phyloP scores from a whole-genome alignment of 1,140 invertebrate genomes.

The Tetramorium parvispinum region DNA sequence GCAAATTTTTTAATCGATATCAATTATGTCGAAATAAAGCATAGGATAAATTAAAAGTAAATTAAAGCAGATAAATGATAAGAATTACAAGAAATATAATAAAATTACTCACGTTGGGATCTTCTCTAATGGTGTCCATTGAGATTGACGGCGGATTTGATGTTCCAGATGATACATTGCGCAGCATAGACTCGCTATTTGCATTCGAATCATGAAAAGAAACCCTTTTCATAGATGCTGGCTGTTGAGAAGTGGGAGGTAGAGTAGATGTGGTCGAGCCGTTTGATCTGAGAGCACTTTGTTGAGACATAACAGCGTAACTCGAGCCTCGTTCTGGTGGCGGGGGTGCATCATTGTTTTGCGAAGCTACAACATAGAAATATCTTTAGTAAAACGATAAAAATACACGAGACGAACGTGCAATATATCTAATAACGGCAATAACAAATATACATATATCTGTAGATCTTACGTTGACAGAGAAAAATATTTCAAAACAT shows the following conservation, averaged over 20 bases:
- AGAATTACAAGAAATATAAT: not conserved
- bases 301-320: slow-evolving; percentile 92
- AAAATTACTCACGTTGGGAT: slow-evolving; percentile 90
- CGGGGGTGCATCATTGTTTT: slow-evolving; percentile 87
- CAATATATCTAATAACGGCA: not conserved
- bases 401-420: not conserved
- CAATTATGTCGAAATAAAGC: not conserved
- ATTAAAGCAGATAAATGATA: not conserved
- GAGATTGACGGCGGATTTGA: slow-evolving; percentile 81
- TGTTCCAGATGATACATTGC: slow-evolving; percentile 74
- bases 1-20: not conserved
- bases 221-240: slow-evolving; percentile 87
- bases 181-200: slow-evolving; percentile 84
- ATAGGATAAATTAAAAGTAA: not conserved
- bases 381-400: slow-evolving; percentile 33
- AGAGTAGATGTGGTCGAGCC: slow-evolving; percentile 83
- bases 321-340: slow-evolving; percentile 93
- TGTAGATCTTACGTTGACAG: not conserved
- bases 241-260: slow-evolving; percentile 77
- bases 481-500: not conserved
- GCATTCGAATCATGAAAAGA: slow-evolving; percentile 91
- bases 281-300: slow-evolving; percentile 84
- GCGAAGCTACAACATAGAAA: slow-evolving; percentile 75
- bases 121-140: slow-evolving; percentile 90
- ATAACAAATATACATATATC: not conserved